Conservation (phyloP, 2,797 vertebrate genomes). For the Pangasius mekongensis region DNA sequence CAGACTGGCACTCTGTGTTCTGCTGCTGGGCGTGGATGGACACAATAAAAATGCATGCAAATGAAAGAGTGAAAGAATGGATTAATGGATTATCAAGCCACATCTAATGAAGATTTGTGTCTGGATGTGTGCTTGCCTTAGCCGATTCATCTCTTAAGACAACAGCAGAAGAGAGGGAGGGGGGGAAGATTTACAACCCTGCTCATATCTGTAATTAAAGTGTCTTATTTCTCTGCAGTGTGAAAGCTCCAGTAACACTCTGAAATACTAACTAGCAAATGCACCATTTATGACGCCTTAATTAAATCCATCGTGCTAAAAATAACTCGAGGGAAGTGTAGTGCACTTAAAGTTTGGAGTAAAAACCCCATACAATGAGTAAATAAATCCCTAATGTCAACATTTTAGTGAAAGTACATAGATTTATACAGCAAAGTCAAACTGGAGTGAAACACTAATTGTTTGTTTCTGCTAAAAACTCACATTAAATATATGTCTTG, state of each 20-base stretch:
- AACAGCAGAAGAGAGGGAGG: constrained; percentile 59
- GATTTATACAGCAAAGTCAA: constrained; percentile 25
- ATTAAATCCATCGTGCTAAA: constrained; percentile 46
- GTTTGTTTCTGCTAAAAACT: not conserved
- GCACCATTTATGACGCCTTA: constrained; percentile 49
- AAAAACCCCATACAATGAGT: not conserved
- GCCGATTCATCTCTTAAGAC: constrained; percentile 71
- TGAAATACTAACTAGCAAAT: constrained; percentile 50
- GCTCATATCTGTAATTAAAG: constrained; percentile 65
- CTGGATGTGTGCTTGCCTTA: constrained; percentile 65
- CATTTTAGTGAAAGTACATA: not conserved
- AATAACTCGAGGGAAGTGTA: constrained; percentile 31
- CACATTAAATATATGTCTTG: constrained; percentile 15
- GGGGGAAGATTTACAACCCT: constrained; percentile 62
- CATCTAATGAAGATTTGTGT: constrained; percentile 77
- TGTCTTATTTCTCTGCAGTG: constrained; percentile 55
- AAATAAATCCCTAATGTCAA: constrained; percentile 30
- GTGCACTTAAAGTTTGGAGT: constrained; percentile 2
- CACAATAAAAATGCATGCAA: constrained; percentile 64
- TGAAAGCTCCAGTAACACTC: constrained; percentile 44
- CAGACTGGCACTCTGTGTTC: constrained; percentile 60
- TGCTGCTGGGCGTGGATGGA: constrained; percentile 62
- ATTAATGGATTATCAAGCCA: constrained; percentile 75
- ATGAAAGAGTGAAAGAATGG: constrained; percentile 66
- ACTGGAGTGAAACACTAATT: constrained; percentile 4